These are phyloP conservation scores for Limnothrissa miodon DNA, from an alignment of 2,113 vertebrate genomes.

Conservation along the genomic window DNA sequence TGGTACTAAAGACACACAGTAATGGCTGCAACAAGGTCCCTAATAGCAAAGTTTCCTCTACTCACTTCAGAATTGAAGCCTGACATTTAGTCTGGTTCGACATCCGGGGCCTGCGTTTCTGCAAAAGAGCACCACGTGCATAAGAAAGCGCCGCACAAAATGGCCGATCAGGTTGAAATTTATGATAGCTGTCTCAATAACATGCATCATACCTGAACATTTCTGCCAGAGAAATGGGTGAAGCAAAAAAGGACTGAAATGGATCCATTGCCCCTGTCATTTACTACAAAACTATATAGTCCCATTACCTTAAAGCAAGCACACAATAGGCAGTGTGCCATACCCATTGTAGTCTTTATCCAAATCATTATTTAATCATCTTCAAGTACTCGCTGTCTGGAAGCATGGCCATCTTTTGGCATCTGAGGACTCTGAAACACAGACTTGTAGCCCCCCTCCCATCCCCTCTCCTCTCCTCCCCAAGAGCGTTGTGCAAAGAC, in stretches of 20 bases:
- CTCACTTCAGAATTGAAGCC: not conserved
- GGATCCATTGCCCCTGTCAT: conserved; percentile 17
- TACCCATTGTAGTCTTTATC: not conserved
- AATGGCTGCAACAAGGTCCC: not conserved
- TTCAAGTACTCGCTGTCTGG: not conserved
- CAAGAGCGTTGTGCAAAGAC: conserved; percentile 31
- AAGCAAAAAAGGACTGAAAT: conserved; percentile 15
- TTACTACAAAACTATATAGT: not conserved
- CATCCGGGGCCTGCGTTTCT: not conserved
- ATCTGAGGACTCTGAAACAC: conserved; percentile 25
- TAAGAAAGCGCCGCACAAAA: conserved; percentile 49
- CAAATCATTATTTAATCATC: conserved; percentile 19
- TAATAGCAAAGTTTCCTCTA: conserved; percentile 3
- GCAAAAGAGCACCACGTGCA: conserved; percentile 6
- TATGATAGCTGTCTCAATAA: conserved; percentile 36
- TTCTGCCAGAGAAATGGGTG: conserved; percentile 20
- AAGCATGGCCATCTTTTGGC: conserved; percentile 21
- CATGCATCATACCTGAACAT: conserved; percentile 36
- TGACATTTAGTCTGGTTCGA: not conserved
- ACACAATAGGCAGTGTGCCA: not conserved
- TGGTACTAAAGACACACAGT: not conserved
- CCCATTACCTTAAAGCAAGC: conserved; percentile 1
- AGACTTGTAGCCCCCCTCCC: not conserved
- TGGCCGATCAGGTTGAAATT: conserved; percentile 48
- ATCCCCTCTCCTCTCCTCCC: too few relatives aligned